Evolutionary conservation across 2,888 invertebrate species (phyloP).

Genomic region (Drosophila flavopinicola): DNA sequence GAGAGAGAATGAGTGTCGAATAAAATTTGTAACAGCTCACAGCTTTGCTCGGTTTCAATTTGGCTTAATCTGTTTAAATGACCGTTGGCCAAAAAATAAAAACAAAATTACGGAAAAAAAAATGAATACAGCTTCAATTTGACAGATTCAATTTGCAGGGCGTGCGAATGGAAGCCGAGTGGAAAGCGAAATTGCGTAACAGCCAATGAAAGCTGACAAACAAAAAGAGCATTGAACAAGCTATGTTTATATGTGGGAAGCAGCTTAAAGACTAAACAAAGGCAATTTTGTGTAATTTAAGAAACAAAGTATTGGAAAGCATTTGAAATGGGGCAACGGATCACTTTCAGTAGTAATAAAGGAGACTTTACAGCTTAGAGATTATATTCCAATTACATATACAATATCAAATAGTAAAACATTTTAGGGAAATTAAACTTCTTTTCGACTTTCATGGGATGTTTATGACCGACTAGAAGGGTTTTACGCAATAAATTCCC

Average conservation of each 20-base stretch:
- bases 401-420: too few relatives aligned
- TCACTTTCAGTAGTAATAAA: too few relatives aligned
- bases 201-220: constrained; percentile 35
- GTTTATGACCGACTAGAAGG: too few relatives aligned
- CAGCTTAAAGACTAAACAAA: constrained; percentile 6
- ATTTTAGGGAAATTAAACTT: too few relatives aligned
- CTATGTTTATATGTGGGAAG: neutral
- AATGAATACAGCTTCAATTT: constrained; percentile 59
- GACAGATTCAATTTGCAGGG: constrained; percentile 64
- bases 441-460: too few relatives aligned
- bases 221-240: constrained; percentile 8
- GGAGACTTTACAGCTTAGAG: too few relatives aligned
- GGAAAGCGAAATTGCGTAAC: constrained; percentile 15
- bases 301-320: neutral
- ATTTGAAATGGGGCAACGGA: too few relatives aligned
- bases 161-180: constrained; percentile 5
- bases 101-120: constrained; percentile 44
- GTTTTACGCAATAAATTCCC: too few relatives aligned
- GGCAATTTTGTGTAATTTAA: neutral
- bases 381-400: too few relatives aligned
- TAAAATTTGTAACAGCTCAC: constrained; percentile 54
- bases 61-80: constrained; percentile 72
- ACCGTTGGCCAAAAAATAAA: constrained; percentile 43
- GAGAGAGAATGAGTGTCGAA: constrained; percentile 34
- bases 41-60: constrained; percentile 64